phyloP scores from a whole-genome alignment of 2,113 vertebrate genomes.

The Notothenia rossii region DNA sequence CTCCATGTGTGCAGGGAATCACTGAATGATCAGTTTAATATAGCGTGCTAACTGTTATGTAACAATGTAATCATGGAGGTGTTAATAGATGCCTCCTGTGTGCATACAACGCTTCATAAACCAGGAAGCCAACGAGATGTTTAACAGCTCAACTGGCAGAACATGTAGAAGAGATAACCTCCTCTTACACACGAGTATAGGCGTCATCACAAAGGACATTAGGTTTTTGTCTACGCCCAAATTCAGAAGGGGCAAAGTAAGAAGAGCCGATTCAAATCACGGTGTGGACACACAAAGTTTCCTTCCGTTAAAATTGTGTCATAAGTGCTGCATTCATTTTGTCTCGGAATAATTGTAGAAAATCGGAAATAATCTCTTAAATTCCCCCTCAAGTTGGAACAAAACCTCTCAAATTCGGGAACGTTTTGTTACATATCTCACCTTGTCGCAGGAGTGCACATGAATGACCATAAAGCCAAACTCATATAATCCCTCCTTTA shows the following conservation, averaged over 20 bases:
- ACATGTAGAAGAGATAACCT: not conserved
- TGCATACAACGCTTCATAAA: not conserved
- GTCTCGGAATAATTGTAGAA: too few species aligned
- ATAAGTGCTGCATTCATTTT: too few species aligned
- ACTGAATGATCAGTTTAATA: conserved; percentile 33
- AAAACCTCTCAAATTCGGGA: too few species aligned
- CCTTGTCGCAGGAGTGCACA: not conserved
- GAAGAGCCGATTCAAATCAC: too few species aligned
- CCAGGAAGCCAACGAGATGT: not conserved
- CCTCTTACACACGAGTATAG: not conserved
- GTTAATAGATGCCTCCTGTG: conserved; percentile 20
- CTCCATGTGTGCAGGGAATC: conserved; percentile 49
- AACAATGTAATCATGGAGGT: conserved; percentile 27
- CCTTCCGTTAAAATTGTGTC: too few species aligned
- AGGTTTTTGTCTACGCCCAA: too few species aligned
- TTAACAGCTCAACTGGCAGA: conserved; percentile 1
- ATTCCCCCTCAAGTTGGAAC: too few species aligned
- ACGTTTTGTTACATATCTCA: too few species aligned
- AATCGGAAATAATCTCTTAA: too few species aligned
- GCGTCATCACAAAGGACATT: too few species aligned
- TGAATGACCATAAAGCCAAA: not conserved
- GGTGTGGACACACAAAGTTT: too few species aligned
- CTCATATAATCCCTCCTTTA: conserved; percentile 16
- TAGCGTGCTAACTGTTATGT: conserved; percentile 33
- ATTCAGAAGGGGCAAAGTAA: too few species aligned